Evolutionary conservation across 2,797 vertebrate species (phyloP), one percentile per base, ranked within the genome.

Genomic region (Pogoniulus pusillus): DNA sequence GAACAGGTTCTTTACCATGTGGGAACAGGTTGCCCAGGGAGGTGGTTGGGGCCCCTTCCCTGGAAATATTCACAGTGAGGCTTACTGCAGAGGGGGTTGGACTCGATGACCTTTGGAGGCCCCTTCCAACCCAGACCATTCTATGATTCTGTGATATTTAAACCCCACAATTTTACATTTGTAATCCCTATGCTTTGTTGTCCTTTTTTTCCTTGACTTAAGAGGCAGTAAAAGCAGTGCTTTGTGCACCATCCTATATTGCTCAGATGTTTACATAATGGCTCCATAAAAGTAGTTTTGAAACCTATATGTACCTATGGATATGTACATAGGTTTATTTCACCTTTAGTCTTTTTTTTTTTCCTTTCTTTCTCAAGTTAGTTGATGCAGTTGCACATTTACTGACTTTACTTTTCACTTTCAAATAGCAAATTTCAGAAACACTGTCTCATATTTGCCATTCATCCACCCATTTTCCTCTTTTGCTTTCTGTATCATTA

Each of bases 241-340:
- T 70, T 65, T 49, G 8, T 63, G 1, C 68, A 64, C 49, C 9
- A 29, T 63, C 70, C 71, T 55, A 7, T 78, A 9, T 53, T 32
- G 26, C n/a, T 84, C 8, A 64, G 68, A 64, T 47, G 3, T n/a
- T 78, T 89, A 27, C 2, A 0, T 64, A 35, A 60, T n/a, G 16
- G 2, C 62, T 39, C 22, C 15, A 7, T 73, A 35, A 72, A 81
- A 82, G n/a, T 2, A 13, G 35, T 86, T 87, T 80, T 64, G 16
- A 59, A 23, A 49, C 30, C 23, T 1, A 0, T 34, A 16, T 27
- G 1, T 45, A 4, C 35, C 10, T 60, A 2, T 76, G 17, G 30
- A 27, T 4, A 9, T 24, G 34, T 9, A 14, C 34, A 13, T 20
- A 39, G 10, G 3, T n/a, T 37, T 34, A 29, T 76, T 76, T 69